Evolutionary conservation across 1,140 invertebrate genomes (phyloP), one percentile per base, ranked within the genome.

Genomic region (Pseudomyrmex sp.): DNA sequence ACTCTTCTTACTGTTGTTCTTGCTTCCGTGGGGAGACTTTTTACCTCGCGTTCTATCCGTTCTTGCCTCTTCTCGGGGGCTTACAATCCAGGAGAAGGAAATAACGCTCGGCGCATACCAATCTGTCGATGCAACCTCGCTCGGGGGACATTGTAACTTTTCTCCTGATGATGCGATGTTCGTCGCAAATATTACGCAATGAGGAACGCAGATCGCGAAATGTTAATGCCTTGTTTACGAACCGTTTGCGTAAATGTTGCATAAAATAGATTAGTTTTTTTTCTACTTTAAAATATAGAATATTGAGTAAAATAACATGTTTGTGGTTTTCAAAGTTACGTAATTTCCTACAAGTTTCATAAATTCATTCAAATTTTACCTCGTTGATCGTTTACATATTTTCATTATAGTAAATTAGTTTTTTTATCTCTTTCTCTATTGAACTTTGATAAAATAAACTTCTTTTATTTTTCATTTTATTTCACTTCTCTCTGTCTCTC

Each of bases 61-160:
- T 70, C n/a, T 35, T 35, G 5, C 35, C 54, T 80, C 76, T 48
- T 80, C 66, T 80, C 76, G 76, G 35, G 12, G 52, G 35, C 63
- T 83, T 48, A 76, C 73, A 76, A 83, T 83, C 35, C 61, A 83
- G 63, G 69, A 88, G 86, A 90, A 89, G 89, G 89, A 90, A 90
- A 90, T 84, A 50, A 84, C 77, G 66, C 35, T 18, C 56, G 20
- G 18, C 56, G 65, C 65, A 84, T 82, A 82, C 70, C 77, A 82
- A 82, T 82, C 56, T 61, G 18, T 65, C 65, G 83, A 69, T 70
- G 65, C 52, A 58, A 61, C 79, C 50, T 80, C 76, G 75, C 54
- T n/a, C 63, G 46, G n/a, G 46, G n/a, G 52, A n/a, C 59, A 59
- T 76, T 76, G 52, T 75, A 10, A 63, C 46, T 82, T 82, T 82